phyloP scores from a whole-genome alignment of 2,797 vertebrate genomes.

The Centroberyx gerrardi region DNA sequence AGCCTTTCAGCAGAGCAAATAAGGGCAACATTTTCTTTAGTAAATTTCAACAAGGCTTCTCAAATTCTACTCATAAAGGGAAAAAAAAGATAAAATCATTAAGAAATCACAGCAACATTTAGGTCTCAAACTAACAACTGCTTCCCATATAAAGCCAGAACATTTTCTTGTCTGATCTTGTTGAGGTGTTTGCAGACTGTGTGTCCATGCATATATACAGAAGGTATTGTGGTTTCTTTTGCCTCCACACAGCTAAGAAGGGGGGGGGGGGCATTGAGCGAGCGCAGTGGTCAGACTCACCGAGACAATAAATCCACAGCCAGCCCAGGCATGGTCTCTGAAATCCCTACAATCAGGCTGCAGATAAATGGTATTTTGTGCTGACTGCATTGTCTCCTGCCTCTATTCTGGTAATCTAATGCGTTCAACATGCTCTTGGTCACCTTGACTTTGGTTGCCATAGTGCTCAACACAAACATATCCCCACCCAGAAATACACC shows the following conservation, averaged over 20 bases:
- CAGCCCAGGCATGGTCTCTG: slow-evolving; percentile 80
- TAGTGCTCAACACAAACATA: slow-evolving; percentile 89
- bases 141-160: slow-evolving; percentile 35
- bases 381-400: slow-evolving; percentile 88
- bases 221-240: slow-evolving; percentile 41
- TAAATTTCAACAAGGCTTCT: slow-evolving; percentile 15
- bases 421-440: slow-evolving; percentile 90
- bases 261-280: slow-evolving; percentile 18
- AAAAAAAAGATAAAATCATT: background rate
- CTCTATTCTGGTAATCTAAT: slow-evolving; percentile 89
- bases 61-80: slow-evolving; percentile 8
- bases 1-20: slow-evolving; percentile 38
- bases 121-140: slow-evolving; percentile 1
- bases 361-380: slow-evolving; percentile 86
- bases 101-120: slow-evolving; percentile 24
- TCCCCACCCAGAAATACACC: slow-evolving; percentile 90
- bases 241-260: slow-evolving; percentile 47
- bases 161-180: slow-evolving; percentile 15
- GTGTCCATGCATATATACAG: slow-evolving; percentile 35
- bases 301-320: slow-evolving; percentile 85
- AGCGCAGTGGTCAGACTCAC: slow-evolving; percentile 81
- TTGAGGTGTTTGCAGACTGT: slow-evolving; percentile 48
- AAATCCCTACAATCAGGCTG: slow-evolving; percentile 85
- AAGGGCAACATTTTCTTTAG: slow-evolving; percentile 42
- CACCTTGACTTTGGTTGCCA: slow-evolving; percentile 92